phyloP scores from a whole-genome alignment of 2,113 vertebrate species.

The Mormyrus lacerda region DNA sequence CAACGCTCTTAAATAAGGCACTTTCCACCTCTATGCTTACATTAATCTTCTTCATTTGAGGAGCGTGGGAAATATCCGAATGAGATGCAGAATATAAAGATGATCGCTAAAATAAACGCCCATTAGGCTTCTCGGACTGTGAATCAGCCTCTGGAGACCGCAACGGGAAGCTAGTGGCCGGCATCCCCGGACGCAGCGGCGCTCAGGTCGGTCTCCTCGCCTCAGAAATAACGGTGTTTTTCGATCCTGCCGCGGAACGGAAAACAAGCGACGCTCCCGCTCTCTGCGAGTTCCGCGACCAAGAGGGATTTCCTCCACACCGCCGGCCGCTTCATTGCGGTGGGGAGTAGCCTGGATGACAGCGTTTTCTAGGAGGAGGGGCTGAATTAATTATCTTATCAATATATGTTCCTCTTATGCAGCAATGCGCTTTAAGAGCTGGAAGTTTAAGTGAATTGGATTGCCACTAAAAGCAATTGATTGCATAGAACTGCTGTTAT shows the following conservation, averaged over 20 bases:
- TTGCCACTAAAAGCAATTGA: constrained; percentile 62
- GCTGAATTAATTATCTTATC: constrained; percentile 61
- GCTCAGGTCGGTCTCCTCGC: background rate
- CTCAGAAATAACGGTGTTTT: background rate
- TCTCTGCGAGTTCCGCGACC: background rate
- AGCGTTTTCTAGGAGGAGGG: constrained; percentile 35
- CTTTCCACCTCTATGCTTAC: constrained; percentile 58
- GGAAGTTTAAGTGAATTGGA: constrained; percentile 67
- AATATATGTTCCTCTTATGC: constrained; percentile 59
- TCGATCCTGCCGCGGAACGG: background rate
- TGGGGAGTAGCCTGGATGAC: constrained; percentile 16
- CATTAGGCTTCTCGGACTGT: constrained; percentile 50
- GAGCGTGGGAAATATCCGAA: constrained; percentile 51
- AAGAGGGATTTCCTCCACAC: constrained; percentile 16
- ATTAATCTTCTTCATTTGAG: constrained; percentile 65
- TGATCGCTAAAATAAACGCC: constrained; percentile 43
- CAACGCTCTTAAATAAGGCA: constrained; percentile 38
- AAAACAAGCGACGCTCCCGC: constrained; percentile 26
- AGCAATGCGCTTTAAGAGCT: constrained; percentile 52
- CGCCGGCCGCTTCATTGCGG: constrained; percentile 17
- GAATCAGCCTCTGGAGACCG: constrained; percentile 42
- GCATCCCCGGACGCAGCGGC: constrained; percentile 45
- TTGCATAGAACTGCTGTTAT: constrained; percentile 51
- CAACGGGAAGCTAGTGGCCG: constrained; percentile 42
- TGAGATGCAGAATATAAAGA: constrained; percentile 41